Conservation (phyloP, 2,797 vertebrate genomes). For the Melanotaenia pygmaea region DNA sequence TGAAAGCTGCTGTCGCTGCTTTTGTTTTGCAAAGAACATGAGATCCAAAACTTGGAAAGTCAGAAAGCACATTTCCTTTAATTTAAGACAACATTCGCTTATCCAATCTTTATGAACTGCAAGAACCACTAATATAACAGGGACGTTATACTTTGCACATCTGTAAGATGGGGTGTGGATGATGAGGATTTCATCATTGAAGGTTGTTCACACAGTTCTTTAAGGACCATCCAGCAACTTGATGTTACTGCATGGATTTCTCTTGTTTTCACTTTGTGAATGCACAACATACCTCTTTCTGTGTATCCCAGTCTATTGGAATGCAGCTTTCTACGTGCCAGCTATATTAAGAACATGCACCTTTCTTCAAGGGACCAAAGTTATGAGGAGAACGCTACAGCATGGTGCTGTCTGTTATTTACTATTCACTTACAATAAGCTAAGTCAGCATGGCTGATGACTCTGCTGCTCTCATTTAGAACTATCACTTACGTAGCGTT, state of each 20-base stretch:
- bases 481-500: constrained; percentile 39
- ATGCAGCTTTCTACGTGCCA: background rate
- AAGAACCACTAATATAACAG: background rate
- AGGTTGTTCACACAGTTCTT: background rate
- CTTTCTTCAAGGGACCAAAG: background rate
- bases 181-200: background rate
- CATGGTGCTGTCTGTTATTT: constrained; percentile 46
- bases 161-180: background rate
- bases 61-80: constrained; percentile 28
- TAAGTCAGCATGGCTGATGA: constrained; percentile 56
- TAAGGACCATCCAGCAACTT: background rate
- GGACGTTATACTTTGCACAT: background rate
- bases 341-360: background rate
- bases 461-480: constrained; percentile 28
- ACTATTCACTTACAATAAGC: constrained; percentile 76
- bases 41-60: constrained; percentile 43
- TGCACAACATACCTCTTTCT: background rate
- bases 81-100: constrained; percentile 39
- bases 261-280: background rate
- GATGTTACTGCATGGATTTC: background rate
- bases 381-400: constrained; percentile 33
- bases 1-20: constrained; percentile 39
- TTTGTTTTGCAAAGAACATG: constrained; percentile 41
- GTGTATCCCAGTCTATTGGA: background rate
- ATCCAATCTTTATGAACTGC: constrained; percentile 3